phyloP scores from a whole-genome alignment of 2,113 vertebrate species.

The Mungos mungo region DNA sequence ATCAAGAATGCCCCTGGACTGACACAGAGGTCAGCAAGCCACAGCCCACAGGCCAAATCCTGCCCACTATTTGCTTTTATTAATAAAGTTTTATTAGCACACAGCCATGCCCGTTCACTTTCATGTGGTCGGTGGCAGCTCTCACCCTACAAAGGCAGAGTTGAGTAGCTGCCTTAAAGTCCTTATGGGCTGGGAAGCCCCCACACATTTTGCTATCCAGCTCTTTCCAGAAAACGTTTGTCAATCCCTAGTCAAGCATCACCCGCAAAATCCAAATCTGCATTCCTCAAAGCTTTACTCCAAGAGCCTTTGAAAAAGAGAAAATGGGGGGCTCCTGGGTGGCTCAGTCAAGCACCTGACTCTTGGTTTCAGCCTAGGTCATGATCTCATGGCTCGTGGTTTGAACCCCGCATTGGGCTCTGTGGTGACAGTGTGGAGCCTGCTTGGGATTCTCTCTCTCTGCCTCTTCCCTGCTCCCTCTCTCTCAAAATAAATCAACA shows the following conservation, averaged over 20 bases:
- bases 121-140: not conserved
- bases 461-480: too few relatives aligned
- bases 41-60: accelerated
- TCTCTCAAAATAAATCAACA: too few relatives aligned
- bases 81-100: slow-evolving; percentile 25
- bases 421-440: too few relatives aligned
- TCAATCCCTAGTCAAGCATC: not conserved
- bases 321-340: not conserved
- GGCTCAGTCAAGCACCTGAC: too few relatives aligned
- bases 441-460: too few relatives aligned
- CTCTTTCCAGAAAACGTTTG: not conserved
- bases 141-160: not conserved
- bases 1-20: not conserved
- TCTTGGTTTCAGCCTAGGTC: too few relatives aligned
- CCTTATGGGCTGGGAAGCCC: not conserved
- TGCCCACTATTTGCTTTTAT: not conserved
- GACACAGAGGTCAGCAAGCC: not conserved
- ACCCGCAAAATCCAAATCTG: not conserved
- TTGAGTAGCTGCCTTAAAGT: not conserved
- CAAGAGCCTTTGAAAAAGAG: not conserved
- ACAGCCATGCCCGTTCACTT: not conserved
- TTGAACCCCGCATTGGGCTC: too few relatives aligned
- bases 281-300: not conserved
- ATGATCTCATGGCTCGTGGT: too few relatives aligned
- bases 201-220: not conserved